These are phyloP conservation scores for Eudemis profundana DNA, from an alignment of 2,888 invertebrate genomes.

Conservation along the genomic window DNA sequence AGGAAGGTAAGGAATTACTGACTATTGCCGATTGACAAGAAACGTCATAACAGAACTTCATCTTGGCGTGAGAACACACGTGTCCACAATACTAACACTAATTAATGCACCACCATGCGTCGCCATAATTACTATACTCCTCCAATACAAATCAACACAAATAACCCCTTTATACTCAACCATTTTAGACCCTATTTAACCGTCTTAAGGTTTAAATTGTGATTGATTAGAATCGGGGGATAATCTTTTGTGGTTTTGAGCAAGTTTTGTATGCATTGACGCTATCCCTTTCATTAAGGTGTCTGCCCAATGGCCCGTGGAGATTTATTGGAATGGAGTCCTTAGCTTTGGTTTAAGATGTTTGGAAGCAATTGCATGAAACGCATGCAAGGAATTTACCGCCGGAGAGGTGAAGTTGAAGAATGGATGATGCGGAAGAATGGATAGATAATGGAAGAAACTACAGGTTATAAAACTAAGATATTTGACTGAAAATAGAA, in stretches of 20 bases:
- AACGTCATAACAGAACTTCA: neutral
- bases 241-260: neutral
- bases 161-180: neutral
- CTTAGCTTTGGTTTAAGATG: constrained; percentile 8
- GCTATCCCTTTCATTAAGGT: constrained; percentile 19
- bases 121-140: constrained; percentile 6
- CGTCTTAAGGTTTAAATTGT: neutral
- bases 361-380: neutral
- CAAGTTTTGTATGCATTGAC: constrained; percentile 7
- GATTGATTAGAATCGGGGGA: too few species aligned
- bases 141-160: neutral
- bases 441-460: too few species aligned
- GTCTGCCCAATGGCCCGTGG: neutral
- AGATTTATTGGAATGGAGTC: neutral
- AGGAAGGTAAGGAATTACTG: too few species aligned
- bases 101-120: constrained; percentile 22
- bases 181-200: neutral
- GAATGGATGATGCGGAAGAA: too few species aligned
- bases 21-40: constrained; percentile 23
- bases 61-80: constrained; percentile 18
- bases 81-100: constrained; percentile 22
- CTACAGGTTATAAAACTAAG: too few species aligned
- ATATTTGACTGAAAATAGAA: too few species aligned
- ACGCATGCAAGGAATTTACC: neutral
- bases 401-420: too few species aligned